Base-by-base conservation (phyloP, 2,888 invertebrate species). In the Pollenia griseotomentosa region DNA sequence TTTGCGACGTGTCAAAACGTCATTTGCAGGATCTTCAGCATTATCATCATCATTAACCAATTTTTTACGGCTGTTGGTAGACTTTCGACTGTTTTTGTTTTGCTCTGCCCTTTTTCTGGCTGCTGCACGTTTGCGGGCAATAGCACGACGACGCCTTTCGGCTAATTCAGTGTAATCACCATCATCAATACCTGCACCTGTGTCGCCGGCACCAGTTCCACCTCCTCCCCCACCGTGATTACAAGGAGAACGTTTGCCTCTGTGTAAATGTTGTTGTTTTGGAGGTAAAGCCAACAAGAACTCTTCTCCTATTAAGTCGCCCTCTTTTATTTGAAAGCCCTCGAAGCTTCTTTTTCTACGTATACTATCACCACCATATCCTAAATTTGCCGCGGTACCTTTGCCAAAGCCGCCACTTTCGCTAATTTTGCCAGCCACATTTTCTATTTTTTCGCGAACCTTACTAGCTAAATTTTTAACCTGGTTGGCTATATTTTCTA, bases 181-280 rank as follows among this genome's bases (percentile, higher is more conserved):
- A 5, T 88, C 90, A 2, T 88, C 90, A 7, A 23, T 59, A 10
- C 8, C 75, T 19, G 16, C 82, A 48, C 46, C 78, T 68, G 1
- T n/a, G 11, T 51, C 55, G 16, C 73, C 78, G 9, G 40, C 9
- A 80, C 0, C 9, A 81, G 6, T 11, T 71, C 85, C 14, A 11
- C 61, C 75, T 48, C 85, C 14, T 10, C 61, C 75, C 42, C 85
- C 88, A 16, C 68, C 77, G 70, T 68, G 5, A 61, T 70, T 80
- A 59, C 92, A 92, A 0, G 91, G 90, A 4, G 91, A 83, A 4
- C 92, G 91, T 63, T 89, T 90, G 33, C 14, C 57, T 65, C 77
- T 63, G 51, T 83, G 66, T 2, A 92, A 89, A 42, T 88, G 90
- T 14, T 40, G 12, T 33, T 48, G 73, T 33, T 33, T 11, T 0